A percentile compares a stretch with the other conserved stretches of the same genome.
phyloP scores from a whole-genome alignment of 1,140 invertebrate genomes.

The Megathymus violae region DNA sequence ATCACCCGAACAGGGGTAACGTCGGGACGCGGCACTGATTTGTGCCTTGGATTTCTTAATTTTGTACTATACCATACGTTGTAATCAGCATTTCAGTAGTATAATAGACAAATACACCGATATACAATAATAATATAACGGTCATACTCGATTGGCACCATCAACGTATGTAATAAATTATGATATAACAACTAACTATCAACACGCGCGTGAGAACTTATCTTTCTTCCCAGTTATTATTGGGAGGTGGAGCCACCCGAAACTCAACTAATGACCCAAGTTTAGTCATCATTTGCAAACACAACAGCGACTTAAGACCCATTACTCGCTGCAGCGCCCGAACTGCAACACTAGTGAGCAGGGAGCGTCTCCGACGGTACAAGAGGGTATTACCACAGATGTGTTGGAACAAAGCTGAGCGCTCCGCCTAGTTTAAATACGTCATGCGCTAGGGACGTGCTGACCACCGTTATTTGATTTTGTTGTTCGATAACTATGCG shows the following conservation, averaged over 20 bases:
- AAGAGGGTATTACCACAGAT: conserved; percentile 16
- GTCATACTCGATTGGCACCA: too few species aligned
- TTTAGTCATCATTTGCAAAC: not conserved
- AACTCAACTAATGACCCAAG: not conserved
- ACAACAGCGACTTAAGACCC: not conserved
- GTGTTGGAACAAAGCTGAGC: conserved; percentile 12
- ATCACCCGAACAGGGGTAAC: too few species aligned
- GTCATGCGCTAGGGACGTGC: conserved; percentile 9
- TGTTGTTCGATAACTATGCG: too few species aligned
- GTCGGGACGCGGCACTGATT: too few species aligned
- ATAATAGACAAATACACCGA: too few species aligned
- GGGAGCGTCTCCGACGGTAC: not conserved
- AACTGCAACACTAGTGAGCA: not conserved
- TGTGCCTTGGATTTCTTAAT: too few species aligned
- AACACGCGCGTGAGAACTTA: not conserved
- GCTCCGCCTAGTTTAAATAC: conserved; percentile 15
- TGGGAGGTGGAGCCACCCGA: not conserved
- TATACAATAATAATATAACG: too few species aligned
- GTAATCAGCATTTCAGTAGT: too few species aligned
- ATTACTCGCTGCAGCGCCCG: not conserved
- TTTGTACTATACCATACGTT: too few species aligned
- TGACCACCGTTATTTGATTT: too few species aligned
- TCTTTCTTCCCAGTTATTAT: not conserved
- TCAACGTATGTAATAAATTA: too few species aligned
- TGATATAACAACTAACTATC: too few species aligned